Percentiles rank a stretch among this genome's conserved stretches.
These are phyloP conservation scores for Rapana venosa DNA, from an alignment of 2,888 invertebrate genomes.

Conservation along the genomic window DNA sequence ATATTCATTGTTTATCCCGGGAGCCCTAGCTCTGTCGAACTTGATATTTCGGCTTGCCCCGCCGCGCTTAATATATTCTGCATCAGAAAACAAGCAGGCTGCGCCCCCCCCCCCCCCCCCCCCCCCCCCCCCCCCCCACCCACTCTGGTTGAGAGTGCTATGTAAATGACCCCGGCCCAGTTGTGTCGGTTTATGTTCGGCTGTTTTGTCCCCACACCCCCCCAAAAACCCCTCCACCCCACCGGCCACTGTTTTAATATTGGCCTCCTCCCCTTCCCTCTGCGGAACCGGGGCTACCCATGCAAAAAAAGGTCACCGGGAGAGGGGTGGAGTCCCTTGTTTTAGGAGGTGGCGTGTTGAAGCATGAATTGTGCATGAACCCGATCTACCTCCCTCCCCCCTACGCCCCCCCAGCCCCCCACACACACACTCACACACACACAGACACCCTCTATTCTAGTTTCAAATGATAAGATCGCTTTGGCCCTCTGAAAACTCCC, in stretches of 20 bases:
- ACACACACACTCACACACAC: too few relatives aligned
- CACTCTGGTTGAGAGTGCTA: conserved; percentile 14
- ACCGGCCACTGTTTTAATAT: conserved; percentile 24
- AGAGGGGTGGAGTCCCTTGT: not conserved
- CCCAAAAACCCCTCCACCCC: too few relatives aligned
- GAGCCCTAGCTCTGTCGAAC: conserved; percentile 37
- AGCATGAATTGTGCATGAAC: conserved; percentile 37
- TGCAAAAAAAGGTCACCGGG: not conserved
- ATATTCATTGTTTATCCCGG: conserved; percentile 44
- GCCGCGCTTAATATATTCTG: conserved; percentile 40
- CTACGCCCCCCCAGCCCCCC: too few relatives aligned
- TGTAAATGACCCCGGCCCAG: conserved; percentile 38
- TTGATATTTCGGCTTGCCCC: conserved; percentile 30
- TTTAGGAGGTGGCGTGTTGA: conserved; percentile 5
- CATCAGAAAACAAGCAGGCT: conserved; percentile 32
- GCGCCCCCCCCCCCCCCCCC: too few relatives aligned
- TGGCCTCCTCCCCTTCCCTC: too few relatives aligned
- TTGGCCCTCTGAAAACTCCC: not conserved
- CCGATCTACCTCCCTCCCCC: not conserved
- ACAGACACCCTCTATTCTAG: not conserved
- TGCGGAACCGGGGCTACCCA: not conserved
- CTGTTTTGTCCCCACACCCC: conserved; percentile 1
- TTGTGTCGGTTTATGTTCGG: conserved; percentile 10
- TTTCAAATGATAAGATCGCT: conserved; percentile 34
- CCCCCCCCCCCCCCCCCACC: too few relatives aligned